These are phyloP conservation scores for Scomber scombrus DNA, from an alignment of 2,113 vertebrate genomes.

Conservation along the genomic window DNA sequence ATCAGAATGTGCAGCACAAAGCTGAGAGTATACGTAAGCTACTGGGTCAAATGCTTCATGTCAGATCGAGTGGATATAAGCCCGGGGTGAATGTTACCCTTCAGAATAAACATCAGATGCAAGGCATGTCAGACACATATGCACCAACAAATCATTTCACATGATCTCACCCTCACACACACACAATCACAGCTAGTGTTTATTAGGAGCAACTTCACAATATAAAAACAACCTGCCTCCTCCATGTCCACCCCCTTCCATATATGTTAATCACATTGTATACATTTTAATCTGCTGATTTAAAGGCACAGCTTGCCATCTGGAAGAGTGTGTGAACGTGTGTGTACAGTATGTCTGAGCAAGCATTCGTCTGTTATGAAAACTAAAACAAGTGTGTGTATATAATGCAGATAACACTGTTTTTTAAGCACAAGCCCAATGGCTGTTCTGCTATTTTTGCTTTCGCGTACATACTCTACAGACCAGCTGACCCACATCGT, in stretches of 20 bases:
- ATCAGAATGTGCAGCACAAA: conserved; percentile 13
- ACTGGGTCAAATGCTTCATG: conserved; percentile 48
- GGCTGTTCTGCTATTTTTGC: conserved; percentile 59
- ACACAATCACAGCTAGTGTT: conserved; percentile 4
- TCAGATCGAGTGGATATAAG: conserved; percentile 54
- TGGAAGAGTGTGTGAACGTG: conserved; percentile 44
- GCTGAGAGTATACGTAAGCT: not conserved
- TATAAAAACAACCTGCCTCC: conserved; percentile 27
- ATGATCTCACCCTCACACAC: not conserved
- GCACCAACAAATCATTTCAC: conserved; percentile 18
- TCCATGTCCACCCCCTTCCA: conserved; percentile 14
- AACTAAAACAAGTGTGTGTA: conserved; percentile 51
- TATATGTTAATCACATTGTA: conserved; percentile 55
- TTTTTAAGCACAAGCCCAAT: conserved; percentile 51
- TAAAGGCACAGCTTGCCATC: conserved; percentile 61
- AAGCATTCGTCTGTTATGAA: conserved; percentile 22
- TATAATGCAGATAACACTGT: conserved; percentile 64
- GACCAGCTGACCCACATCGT: conserved; percentile 68
- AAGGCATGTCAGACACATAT: conserved; percentile 30
- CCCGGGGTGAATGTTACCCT: conserved; percentile 51
- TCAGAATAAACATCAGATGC: conserved; percentile 23
- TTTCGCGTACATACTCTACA: conserved; percentile 34
- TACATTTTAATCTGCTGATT: conserved; percentile 70
- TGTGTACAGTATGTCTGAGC: conserved; percentile 35
- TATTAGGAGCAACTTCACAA: conserved; percentile 8